A percentile compares a stretch with the other conserved stretches of the same genome.
Conservation (phyloP, 2,888 invertebrate species). For the Tillus elongatus region DNA sequence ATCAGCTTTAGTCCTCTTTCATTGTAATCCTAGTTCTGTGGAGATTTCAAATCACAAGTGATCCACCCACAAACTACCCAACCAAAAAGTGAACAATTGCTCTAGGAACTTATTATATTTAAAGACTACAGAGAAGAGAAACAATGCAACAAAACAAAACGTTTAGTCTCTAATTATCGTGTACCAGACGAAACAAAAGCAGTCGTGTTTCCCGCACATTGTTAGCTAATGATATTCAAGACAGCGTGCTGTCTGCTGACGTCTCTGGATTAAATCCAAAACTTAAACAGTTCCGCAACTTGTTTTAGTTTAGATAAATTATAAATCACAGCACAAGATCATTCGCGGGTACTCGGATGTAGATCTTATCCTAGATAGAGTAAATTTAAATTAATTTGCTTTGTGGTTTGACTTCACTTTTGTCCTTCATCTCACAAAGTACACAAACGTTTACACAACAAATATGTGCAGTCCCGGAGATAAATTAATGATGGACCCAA, state of each 20-base stretch:
- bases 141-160: slow-evolving; percentile 14
- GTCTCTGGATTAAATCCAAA: slow-evolving; percentile 19
- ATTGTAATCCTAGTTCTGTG: too few relatives aligned
- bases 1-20: too few relatives aligned
- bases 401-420: neutral
- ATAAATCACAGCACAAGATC: slow-evolving; percentile 24
- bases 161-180: slow-evolving; percentile 15
- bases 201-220: slow-evolving; percentile 15
- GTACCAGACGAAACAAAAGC: slow-evolving; percentile 15
- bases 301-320: slow-evolving; percentile 24
- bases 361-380: slow-evolving; percentile 19
- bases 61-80: too few relatives aligned
- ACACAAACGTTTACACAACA: too few relatives aligned
- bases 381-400: slow-evolving; percentile 23
- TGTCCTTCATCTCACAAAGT: too few relatives aligned
- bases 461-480: too few relatives aligned
- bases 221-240: slow-evolving; percentile 20
- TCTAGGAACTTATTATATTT: too few relatives aligned
- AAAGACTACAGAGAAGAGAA: too few relatives aligned
- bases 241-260: slow-evolving; percentile 19
- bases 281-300: slow-evolving; percentile 17
- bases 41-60: too few relatives aligned
- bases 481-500: too few relatives aligned
- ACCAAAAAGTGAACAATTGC: too few relatives aligned
- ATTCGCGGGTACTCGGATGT: slow-evolving; percentile 22